A percentile compares a stretch with the other conserved stretches of the same genome.
Conservation (phyloP, 2,113 vertebrate species). For the Uria aalge region DNA sequence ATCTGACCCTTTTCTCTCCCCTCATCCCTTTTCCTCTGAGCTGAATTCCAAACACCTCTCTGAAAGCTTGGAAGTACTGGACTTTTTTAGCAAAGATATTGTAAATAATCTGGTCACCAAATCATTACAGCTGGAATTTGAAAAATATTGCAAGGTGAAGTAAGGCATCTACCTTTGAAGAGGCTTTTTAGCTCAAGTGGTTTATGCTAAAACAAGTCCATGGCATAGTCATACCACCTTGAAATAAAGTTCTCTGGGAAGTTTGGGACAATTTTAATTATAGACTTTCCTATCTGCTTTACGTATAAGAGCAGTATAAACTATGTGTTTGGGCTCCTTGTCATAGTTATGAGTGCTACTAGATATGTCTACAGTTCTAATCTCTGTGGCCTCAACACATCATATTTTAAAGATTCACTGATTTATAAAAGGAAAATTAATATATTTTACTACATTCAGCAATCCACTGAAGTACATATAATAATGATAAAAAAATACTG, state of each 20-base stretch:
- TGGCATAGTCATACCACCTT: not conserved
- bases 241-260: not conserved
- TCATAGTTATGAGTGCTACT: not conserved
- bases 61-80: not conserved
- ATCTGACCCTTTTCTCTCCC: not conserved
- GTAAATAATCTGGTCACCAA: not conserved
- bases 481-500: not conserved
- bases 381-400: not conserved
- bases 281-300: not conserved
- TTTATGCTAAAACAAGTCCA: not conserved
- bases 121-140: not conserved
- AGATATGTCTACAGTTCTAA: not conserved
- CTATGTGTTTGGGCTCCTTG: not conserved
- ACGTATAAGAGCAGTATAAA: not conserved
- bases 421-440: not conserved
- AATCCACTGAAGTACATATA: not conserved
- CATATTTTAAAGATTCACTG: not conserved
- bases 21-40: not conserved
- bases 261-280: not conserved
- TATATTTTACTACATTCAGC: not conserved
- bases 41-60: not conserved
- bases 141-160: not conserved
- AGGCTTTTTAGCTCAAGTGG: not conserved
- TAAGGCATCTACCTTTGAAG: not conserved
- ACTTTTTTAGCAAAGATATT: not conserved